Base-by-base conservation (phyloP, 2,113 vertebrate genomes). In the Myotis yumanensis region DNA sequence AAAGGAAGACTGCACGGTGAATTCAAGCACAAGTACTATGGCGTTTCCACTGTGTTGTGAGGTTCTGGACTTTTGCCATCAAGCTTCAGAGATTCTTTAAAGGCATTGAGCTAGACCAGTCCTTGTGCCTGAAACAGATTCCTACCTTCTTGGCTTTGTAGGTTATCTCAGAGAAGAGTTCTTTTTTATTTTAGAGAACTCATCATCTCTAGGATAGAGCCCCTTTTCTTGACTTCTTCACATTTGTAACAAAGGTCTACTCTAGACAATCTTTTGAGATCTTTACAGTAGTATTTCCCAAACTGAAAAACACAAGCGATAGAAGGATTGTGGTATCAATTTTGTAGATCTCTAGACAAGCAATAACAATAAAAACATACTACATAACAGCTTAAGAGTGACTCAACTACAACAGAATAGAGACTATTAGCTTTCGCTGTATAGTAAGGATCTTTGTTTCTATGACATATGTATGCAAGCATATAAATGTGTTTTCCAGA, bases 201-300 rank as follows among this genome's bases (percentile, higher is more conserved):
- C 32, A 82, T 48, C 43, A 20, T 62, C 7, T 46, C 64, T 66
- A 81, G 37, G 69, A 95, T 46, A 90, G 32, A 71, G 15, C 0
- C 4, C 10, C 17, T 64, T 88, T 85, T 90, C 68, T 85, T 89
- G 54, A 46, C 90, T 95, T 94, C 10, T 68, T 75, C n/a, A 54
- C 11, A 52, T 90, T 95, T 86, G 80, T 62, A 88, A 77, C n/a
- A 52, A 46, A 48, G 32, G 32, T 85, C 17, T n/a, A n/a, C n/a
- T n/a, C n/a, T 59, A 59, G 87, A 80, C 37, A 81, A 72, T 69
- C 93, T 86, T 94, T 96, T 88, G 32, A 95, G n/a, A 83, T 91
- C 15, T 96, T 86, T 43, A 64, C 14, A 79, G 52, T 12, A 54
- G 1, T 32, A 7, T 87, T 89, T 93, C 23, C 46, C 69, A 91